Percentiles rank a stretch among this genome's conserved stretches.
These are phyloP conservation scores for Gasterosteus aculeatus DNA, from an alignment of 2,113 vertebrate genomes.

Conservation along the genomic window DNA sequence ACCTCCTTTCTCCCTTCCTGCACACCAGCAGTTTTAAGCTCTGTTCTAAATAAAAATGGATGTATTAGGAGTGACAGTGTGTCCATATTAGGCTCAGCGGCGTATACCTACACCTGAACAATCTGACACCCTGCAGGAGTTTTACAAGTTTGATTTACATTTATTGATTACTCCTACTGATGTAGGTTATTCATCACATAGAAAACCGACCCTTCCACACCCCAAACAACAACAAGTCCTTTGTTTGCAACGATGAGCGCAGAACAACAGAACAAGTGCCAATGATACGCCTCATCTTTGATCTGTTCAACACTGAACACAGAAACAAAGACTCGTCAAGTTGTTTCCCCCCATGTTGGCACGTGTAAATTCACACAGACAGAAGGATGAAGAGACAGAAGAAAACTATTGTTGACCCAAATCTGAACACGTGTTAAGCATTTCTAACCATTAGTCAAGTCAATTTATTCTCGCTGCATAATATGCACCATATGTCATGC, in stretches of 20 bases:
- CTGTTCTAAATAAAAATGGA: constrained; percentile 44
- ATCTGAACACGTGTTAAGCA: constrained; percentile 42
- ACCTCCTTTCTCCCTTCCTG: neutral
- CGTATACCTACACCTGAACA: constrained; percentile 19
- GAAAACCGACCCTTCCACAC: constrained; percentile 54
- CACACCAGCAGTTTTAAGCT: constrained; percentile 26
- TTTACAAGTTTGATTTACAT: constrained; percentile 76
- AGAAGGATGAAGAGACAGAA: constrained; percentile 36
- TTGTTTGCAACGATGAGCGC: constrained; percentile 49
- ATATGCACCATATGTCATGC: neutral
- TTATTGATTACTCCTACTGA: constrained; percentile 73
- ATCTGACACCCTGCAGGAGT: constrained; percentile 58
- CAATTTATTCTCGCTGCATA: constrained; percentile 14
- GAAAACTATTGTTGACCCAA: constrained; percentile 22
- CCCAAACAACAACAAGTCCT: constrained; percentile 38
- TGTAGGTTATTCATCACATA: constrained; percentile 70
- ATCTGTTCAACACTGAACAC: neutral
- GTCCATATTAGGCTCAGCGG: constrained; percentile 15
- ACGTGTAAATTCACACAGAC: neutral
- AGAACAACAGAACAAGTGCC: neutral
- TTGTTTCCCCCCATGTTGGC: constrained; percentile 18
- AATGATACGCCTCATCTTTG: constrained; percentile 4
- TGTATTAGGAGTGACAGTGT: constrained; percentile 42
- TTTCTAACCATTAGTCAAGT: constrained; percentile 34
- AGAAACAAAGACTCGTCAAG: neutral